Percentiles rank a stretch among this genome's conserved stretches.
These are phyloP conservation scores for Montipora foliosa DNA, from an alignment of 64 coral and sea anemone species.

Conservation along the genomic window DNA sequence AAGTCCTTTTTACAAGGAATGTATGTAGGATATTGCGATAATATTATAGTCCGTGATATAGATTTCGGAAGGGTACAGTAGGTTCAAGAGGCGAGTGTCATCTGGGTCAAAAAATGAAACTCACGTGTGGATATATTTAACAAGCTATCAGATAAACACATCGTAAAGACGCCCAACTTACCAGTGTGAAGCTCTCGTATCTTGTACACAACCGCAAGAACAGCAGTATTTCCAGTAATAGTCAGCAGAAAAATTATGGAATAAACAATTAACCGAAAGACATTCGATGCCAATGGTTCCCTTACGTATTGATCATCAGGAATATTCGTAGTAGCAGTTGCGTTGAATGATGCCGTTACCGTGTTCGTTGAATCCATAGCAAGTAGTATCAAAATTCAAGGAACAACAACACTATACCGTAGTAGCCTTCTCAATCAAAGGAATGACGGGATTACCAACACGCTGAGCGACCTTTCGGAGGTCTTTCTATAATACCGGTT, in stretches of 20 bases:
- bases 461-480: background rate
- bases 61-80: too few relatives aligned
- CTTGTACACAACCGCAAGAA: constrained; percentile 55
- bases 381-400: background rate
- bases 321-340: background rate
- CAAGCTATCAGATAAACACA: too few relatives aligned
- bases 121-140: too few relatives aligned
- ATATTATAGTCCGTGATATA: too few relatives aligned
- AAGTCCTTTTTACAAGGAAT: too few relatives aligned
- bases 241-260: constrained; percentile 57
- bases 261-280: constrained; percentile 68
- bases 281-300: constrained; percentile 62
- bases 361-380: background rate
- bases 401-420: background rate
- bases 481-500: constrained; percentile 12
- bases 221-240: constrained; percentile 42
- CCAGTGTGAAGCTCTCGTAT: constrained; percentile 69
- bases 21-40: too few relatives aligned
- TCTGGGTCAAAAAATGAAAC: too few relatives aligned
- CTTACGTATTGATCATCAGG: background rate
- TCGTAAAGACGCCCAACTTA: background rate
- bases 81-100: too few relatives aligned
- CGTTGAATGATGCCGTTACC: background rate
- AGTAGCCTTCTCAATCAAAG: background rate
- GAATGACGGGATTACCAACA: background rate